Base-by-base conservation (phyloP, 2,113 vertebrate species). In the Chaetura pelagica region DNA sequence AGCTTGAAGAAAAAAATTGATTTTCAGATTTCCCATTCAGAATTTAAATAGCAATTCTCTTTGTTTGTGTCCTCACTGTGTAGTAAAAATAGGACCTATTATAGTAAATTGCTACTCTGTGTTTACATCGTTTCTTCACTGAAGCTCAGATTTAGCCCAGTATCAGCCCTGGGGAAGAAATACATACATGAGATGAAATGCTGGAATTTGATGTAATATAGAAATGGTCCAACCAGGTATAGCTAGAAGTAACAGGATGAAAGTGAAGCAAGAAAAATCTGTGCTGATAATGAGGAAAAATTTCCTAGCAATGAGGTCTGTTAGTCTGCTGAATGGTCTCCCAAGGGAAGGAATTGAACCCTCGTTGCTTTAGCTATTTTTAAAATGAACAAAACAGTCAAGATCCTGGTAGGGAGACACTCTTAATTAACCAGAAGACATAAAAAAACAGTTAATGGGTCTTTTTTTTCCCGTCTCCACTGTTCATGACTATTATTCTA, bases 391-490 rank as follows among this genome's bases (percentile, higher is more conserved):
- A 96, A 89, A 96, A 78, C 86, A 90, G 79, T 92, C n/a, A 84
- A 79, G 76, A 96, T 89, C 77, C 59, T 90, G 93, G 69, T 92
- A 90, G 87, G 88, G 35, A 96, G 64, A 64, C 51, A 84, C 74
- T 86, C 57, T 94, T 95, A 94, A 96, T 94, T 96, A 97, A 96
- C 54, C 94, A 72, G 68, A 96, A 88, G 83, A 76, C 58, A 95
- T 76, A 72, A 87, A 92, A 96, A 93, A 89, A 75, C 40, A 90
- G 83, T 75, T 74, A 91, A 94, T 88, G 44, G 35, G 4, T 86
- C 52, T 93, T 80, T 90, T 84, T 84, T 94, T 93, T 82, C n/a
- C 68, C 73, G 75, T 85, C 55, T 94, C 68, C 64, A 64, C 51
- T 75, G 26, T 89, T 95, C 86, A 58, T 69, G 30, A 49, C 63